Conservation (phyloP, 2,113 vertebrate species). For the Gymnorhina tibicen region DNA sequence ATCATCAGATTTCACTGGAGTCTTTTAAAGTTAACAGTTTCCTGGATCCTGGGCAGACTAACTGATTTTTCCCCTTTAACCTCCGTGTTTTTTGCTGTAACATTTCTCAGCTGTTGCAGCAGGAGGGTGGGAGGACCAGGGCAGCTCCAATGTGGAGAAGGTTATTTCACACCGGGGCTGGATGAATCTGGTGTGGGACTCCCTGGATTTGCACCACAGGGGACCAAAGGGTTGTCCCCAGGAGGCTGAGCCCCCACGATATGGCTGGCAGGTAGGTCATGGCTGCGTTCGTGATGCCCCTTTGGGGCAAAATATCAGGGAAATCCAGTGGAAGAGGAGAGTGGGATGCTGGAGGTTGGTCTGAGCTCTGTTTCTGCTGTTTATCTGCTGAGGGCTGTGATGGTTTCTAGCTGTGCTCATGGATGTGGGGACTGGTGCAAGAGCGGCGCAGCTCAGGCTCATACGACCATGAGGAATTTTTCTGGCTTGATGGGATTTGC, state of each 20-base stretch:
- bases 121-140: not conserved
- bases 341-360: not conserved
- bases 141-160: not conserved
- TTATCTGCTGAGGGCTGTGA: not conserved
- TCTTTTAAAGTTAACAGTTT: constrained; percentile 37
- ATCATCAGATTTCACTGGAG: constrained; percentile 2
- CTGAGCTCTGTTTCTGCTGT: not conserved
- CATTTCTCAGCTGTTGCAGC: not conserved
- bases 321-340: not conserved
- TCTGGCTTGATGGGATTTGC: not conserved
- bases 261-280: not conserved
- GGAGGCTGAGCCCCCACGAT: rapidly evolving
- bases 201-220: not conserved
- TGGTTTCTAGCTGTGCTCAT: not conserved
- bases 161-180: not conserved
- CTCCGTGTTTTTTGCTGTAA: not conserved
- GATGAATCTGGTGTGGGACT: not conserved
- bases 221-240: not conserved
- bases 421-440: not conserved
- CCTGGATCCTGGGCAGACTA: constrained; percentile 22
- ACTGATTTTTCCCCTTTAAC: not conserved
- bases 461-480: rapidly evolving
- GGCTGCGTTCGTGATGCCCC: rapidly evolving
- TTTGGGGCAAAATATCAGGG: not conserved
- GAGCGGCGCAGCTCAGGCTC: not conserved